Evolutionary conservation across 2,113 vertebrate genomes (phyloP).

Genomic region (Brachyhypopomus occidentalis): DNA sequence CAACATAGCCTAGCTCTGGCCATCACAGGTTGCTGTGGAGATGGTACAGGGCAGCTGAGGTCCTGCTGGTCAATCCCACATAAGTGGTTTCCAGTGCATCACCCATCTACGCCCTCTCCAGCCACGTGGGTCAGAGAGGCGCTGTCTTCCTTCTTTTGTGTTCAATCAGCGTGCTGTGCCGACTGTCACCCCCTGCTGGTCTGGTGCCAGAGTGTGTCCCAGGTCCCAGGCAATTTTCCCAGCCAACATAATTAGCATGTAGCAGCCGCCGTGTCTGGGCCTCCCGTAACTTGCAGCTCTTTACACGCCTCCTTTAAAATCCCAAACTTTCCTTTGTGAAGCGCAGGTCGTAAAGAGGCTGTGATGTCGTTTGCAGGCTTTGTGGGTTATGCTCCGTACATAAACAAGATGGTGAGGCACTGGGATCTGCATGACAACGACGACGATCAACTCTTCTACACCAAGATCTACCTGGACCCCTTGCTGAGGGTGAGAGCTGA

Average conservation of each 20-base stretch:
- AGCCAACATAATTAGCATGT: constrained; percentile 56
- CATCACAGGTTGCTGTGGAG: constrained; percentile 58
- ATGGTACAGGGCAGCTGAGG: constrained; percentile 5
- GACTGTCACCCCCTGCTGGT: constrained; percentile 53
- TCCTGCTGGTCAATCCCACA: too few species aligned
- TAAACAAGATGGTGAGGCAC: constrained; percentile 84
- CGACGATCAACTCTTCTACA: constrained; percentile 98
- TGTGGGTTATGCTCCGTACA: constrained; percentile 86
- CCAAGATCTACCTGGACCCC: constrained; percentile 91
- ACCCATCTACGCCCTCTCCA: too few species aligned
- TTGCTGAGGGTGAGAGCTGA: constrained; percentile 79
- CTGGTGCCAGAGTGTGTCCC: not conserved
- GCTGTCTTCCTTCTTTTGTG: constrained; percentile 37
- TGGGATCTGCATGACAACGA: constrained; percentile 97
- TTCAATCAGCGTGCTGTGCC: constrained; percentile 50
- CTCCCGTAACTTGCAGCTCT: constrained; percentile 49
- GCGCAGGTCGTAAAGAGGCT: constrained; percentile 50
- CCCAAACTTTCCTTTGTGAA: constrained; percentile 50
- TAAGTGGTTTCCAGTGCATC: too few species aligned
- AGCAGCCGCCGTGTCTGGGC: constrained; percentile 37
- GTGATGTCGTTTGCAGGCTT: constrained; percentile 79
- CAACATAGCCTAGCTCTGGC: constrained; percentile 66
- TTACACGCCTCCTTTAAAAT: constrained; percentile 26
- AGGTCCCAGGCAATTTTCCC: constrained; percentile 33
- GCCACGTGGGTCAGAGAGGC: not conserved